Evolutionary conservation across 2,888 invertebrate genomes (phyloP).

Genomic region (Callyntrura sp.): DNA sequence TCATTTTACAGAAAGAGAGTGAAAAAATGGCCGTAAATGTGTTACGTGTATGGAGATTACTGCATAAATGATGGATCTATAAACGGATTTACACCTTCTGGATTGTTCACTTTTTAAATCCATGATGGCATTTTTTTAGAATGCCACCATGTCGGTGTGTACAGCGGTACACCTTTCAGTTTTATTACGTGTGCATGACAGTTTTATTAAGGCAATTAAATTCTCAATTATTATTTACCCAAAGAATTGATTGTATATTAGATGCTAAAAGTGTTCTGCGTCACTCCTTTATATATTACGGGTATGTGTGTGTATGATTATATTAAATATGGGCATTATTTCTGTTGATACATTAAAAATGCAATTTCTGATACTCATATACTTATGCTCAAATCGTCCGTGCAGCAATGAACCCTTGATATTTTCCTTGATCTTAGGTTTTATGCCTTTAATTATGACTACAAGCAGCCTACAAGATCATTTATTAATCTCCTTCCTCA

Average conservation of each 20-base stretch:
- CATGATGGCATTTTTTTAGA: background rate
- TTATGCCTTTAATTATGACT: background rate
- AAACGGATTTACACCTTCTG: background rate
- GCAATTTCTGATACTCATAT: no score
- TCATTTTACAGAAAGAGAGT: background rate
- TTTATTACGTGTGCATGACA: slow-evolving; percentile 5
- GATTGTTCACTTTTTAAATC: background rate
- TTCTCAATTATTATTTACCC: background rate
- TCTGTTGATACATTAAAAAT: no score
- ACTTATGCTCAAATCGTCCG: no score
- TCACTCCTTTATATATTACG: background rate
- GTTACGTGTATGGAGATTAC: background rate
- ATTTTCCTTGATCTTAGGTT: background rate
- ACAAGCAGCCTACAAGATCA: no score
- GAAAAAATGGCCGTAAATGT: background rate
- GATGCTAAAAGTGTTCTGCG: background rate
- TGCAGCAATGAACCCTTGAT: background rate
- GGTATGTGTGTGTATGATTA: no score
- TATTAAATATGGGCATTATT: no score
- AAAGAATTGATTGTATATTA: background rate
- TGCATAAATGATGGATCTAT: background rate
- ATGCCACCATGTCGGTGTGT: no score
- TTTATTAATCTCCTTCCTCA: no score
- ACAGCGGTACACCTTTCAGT: background rate
- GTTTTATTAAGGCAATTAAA: slow-evolving; percentile 11